Conservation (phyloP, 1,140 invertebrate genomes). For the Drosophila teissieri region DNA sequence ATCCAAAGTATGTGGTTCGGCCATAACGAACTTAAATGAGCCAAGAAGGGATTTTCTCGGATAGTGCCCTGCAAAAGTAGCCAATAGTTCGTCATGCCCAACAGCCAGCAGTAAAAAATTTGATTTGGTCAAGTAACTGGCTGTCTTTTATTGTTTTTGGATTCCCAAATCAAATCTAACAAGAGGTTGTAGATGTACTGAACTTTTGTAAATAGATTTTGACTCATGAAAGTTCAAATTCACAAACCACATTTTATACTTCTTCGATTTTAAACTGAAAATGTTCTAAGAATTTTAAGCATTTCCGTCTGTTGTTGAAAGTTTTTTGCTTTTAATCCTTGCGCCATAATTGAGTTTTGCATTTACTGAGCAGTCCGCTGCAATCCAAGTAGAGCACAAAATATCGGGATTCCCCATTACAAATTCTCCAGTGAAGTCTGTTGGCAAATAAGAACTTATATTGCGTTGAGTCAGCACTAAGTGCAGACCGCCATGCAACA, state of each 20-base stretch:
- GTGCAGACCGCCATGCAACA: conserved; percentile 75
- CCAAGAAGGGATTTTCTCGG: conserved; percentile 1
- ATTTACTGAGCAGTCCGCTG: conserved; percentile 21
- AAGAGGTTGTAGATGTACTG: too few species aligned
- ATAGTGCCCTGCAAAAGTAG: conserved; percentile 1
- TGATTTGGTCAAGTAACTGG: not conserved
- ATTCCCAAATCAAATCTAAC: too few species aligned
- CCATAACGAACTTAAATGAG: conserved; percentile 33
- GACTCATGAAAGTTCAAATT: too few species aligned
- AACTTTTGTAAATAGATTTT: too few species aligned
- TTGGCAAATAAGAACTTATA: conserved; percentile 75
- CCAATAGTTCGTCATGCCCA: not conserved
- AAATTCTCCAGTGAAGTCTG: conserved; percentile 41
- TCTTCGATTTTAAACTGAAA: not conserved
- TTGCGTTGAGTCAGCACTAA: conserved; percentile 75
- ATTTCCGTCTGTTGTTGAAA: not conserved
- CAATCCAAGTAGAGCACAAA: conserved; percentile 41
- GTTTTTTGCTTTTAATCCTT: too few species aligned
- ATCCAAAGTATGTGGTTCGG: conserved; percentile 27
- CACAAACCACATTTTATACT: too few species aligned
- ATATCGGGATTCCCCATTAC: conserved; percentile 30
- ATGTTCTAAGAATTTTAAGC: not conserved
- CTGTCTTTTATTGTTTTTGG: too few species aligned
- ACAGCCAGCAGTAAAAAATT: not conserved
- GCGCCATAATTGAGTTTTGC: conserved; percentile 2